Evolutionary conservation across 2,888 invertebrate genomes (phyloP), one percentile per base, ranked within the genome.

Genomic region (Torymus texanus): DNA sequence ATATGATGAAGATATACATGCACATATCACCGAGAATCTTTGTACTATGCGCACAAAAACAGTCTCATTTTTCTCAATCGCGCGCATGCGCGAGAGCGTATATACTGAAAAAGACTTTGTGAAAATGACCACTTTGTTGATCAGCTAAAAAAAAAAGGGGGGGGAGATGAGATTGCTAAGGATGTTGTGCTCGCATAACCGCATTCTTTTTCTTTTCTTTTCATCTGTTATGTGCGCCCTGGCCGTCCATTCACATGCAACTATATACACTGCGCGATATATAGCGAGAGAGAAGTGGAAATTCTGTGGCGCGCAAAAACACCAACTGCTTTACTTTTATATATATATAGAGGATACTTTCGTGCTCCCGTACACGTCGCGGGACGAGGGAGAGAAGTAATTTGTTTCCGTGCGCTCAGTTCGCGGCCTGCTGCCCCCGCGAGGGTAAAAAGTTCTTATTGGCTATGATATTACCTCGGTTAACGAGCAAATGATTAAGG

Each of bases 401-500:
- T 41, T 41, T 41, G 21, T 59, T 66, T 65, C 29, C 11, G 29
- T 4, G 50, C 55, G 29, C 21, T 68, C 50, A 3, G 51, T 41
- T 41, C 41, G 41, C 41, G 41, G 41, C 41, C 8, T 8, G 41
- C 41, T 41, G 41, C 41, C 41, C 41, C 41, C 41, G 41, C 41
- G 41, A 8, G 8, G 41, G 41, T 8, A 41, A 63, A 75, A 67
- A 59, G 24, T 59, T 11, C 51, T 59, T 67, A 75, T 66, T 11
- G 51, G 51, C 58, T 68, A 75, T 53, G 67, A 65, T 65, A 71
- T 71, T 74, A 63, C 65, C 56, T 10, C 55, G 50, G 53, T 62
- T 70, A 56, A 68, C 76, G 76, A 70, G 70, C 14, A 21, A 76
- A 76, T 70, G 76, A 76, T 76, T 70, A 62, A 62, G 63, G 51